These are phyloP conservation scores for Phalanger gymnotis DNA, from an alignment of 2,797 vertebrate species.

Conservation along the genomic window DNA sequence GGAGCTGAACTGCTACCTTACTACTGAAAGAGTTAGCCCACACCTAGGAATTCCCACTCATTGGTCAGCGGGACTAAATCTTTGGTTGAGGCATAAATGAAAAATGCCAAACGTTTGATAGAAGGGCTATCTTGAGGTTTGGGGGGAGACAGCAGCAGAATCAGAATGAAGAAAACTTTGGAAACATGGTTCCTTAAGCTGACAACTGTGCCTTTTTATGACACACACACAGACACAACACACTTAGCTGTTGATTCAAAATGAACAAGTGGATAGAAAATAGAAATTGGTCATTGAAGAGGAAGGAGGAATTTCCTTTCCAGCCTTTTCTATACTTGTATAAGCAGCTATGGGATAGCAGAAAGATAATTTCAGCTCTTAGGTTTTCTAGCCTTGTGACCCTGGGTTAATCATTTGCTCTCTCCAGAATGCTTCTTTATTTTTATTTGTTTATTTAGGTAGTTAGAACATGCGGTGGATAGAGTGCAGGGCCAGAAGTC, in stretches of 20 bases:
- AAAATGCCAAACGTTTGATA: not conserved
- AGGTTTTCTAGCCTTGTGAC: not conserved
- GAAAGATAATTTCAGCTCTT: not conserved
- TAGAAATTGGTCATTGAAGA: conserved; percentile 6
- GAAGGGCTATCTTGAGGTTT: not conserved
- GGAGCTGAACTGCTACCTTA: not conserved
- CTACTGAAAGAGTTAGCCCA: not conserved
- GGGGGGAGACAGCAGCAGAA: not conserved
- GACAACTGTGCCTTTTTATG: not conserved
- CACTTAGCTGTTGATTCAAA: not conserved
- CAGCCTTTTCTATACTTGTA: conserved; percentile 9
- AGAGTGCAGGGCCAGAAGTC: not conserved
- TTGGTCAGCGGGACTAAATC: not conserved
- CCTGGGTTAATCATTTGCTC: not conserved
- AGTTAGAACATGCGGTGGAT: not conserved
- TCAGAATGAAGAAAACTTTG: not conserved
- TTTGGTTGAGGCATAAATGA: not conserved
- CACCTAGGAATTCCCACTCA: not conserved
- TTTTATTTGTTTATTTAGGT: not conserved
- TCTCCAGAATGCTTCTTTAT: not conserved
- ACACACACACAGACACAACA: not conserved
- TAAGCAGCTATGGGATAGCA: conserved; percentile 5
- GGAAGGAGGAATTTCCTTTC: conserved; percentile 12
- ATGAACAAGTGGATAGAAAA: not conserved
- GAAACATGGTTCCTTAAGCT: not conserved